Evolutionary conservation across 2,797 vertebrate species (phyloP).

Genomic region (Cynopterus sphinx): DNA sequence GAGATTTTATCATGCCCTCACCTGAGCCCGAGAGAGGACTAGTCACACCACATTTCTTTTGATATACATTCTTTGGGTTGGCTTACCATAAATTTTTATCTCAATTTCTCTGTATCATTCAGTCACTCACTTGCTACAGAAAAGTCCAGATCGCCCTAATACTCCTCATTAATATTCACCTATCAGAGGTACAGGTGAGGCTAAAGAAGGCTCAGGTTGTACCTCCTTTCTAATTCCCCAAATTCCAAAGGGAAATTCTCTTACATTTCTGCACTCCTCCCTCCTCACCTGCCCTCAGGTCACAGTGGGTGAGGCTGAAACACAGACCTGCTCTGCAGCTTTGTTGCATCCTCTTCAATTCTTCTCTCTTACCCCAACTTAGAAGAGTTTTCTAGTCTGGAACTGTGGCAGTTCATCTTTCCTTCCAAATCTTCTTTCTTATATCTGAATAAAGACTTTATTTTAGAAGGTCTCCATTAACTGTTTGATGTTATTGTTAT

Average conservation of each 20-base stretch:
- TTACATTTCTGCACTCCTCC: neutral
- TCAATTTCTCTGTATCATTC: neutral
- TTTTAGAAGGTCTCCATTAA: neutral
- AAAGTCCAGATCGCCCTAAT: neutral
- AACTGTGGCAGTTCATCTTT: neutral
- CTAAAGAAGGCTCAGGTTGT: neutral
- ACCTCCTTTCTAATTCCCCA: neutral
- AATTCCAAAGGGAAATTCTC: neutral
- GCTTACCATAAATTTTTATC: neutral
- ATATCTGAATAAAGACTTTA: neutral
- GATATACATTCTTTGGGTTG: neutral
- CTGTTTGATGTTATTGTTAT: neutral
- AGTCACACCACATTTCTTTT: neutral
- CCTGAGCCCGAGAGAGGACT: neutral
- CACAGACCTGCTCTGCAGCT: neutral
- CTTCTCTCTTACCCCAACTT: neutral
- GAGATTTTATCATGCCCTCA: neutral
- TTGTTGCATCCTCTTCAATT: neutral
- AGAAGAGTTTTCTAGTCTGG: neutral
- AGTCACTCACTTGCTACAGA: neutral
- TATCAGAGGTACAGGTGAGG: neutral
- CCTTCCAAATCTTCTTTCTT: neutral
- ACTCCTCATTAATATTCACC: neutral
- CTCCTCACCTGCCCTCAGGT: neutral
- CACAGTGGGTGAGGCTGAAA: rapidly evolving